Evolutionary conservation across 2,888 invertebrate genomes (phyloP).

Genomic region (Sialis lutaria): DNA sequence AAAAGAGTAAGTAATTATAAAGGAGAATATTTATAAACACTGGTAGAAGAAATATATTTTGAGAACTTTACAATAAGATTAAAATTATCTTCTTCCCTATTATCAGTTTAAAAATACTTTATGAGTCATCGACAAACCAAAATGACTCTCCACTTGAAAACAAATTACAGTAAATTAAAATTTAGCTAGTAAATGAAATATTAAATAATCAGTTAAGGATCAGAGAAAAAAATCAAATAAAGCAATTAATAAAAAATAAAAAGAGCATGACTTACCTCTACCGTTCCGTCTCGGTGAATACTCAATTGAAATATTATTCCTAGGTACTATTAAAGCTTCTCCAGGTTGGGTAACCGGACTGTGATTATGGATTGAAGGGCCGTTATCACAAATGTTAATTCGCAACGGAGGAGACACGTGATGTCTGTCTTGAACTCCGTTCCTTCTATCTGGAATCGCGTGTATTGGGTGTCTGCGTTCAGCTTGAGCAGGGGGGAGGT

Average conservation of each 20-base stretch:
- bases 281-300: slow-evolving; percentile 23
- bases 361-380: slow-evolving; percentile 15
- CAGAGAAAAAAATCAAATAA: background rate
- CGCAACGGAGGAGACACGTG: slow-evolving; percentile 34
- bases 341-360: slow-evolving; percentile 14
- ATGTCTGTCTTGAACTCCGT: slow-evolving; percentile 9
- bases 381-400: slow-evolving; percentile 31
- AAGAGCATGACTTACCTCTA: slow-evolving; percentile 16
- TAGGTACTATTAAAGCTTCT: slow-evolving; percentile 19
- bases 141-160: no score
- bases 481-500: background rate
- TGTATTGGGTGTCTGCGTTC: slow-evolving; percentile 2
- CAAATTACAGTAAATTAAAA: no score
- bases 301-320: slow-evolving; percentile 18
- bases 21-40: no score
- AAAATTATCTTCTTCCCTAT: no score
- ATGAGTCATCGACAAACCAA: no score
- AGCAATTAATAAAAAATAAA: slow-evolving; percentile 4
- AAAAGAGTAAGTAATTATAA: no score
- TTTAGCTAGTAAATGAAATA: no score
- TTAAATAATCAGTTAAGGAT: no score
- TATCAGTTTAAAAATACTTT: no score
- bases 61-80: no score
- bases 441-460: slow-evolving; percentile 1
- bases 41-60: no score